Evolutionary conservation across 2,113 vertebrate species (phyloP).

Genomic region (Parus major): DNA sequence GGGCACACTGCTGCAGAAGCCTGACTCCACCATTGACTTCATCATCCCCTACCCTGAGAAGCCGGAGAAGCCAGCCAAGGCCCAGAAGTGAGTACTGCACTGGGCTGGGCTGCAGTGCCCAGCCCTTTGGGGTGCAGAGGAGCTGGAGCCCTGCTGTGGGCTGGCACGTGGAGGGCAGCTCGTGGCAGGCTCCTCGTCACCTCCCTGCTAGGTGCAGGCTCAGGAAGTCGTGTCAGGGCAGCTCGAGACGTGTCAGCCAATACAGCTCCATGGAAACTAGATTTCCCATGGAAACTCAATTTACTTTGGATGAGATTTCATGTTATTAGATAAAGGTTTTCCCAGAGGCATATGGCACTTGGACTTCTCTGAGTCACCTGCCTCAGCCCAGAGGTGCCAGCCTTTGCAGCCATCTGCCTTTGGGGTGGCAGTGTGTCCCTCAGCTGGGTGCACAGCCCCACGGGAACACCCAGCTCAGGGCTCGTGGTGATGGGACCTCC

Average conservation of each 20-base stretch:
- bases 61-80: conserved; percentile 85
- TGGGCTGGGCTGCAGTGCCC: neutral
- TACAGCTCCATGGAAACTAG: neutral
- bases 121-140: neutral
- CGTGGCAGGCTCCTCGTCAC: fast-evolving
- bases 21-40: conserved; percentile 86
- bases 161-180: neutral
- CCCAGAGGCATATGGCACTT: neutral
- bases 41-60: conserved; percentile 91
- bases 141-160: neutral
- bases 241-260: neutral
- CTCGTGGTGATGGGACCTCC: fast-evolving
- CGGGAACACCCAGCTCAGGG: fast-evolving
- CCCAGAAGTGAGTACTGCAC: conserved; percentile 83
- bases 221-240: neutral
- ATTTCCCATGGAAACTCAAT: conserved; percentile 26
- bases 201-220: neutral
- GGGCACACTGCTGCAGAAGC: conserved; percentile 93
- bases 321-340: neutral
- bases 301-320: conserved; percentile 30
- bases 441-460: neutral
- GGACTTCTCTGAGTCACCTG: neutral
- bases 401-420: neutral
- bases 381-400: neutral
- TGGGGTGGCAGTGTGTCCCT: fast-evolving